Evolutionary conservation across 2,888 invertebrate species (phyloP), one percentile per base, ranked within the genome.

Genomic region (Drosophila merina): DNA sequence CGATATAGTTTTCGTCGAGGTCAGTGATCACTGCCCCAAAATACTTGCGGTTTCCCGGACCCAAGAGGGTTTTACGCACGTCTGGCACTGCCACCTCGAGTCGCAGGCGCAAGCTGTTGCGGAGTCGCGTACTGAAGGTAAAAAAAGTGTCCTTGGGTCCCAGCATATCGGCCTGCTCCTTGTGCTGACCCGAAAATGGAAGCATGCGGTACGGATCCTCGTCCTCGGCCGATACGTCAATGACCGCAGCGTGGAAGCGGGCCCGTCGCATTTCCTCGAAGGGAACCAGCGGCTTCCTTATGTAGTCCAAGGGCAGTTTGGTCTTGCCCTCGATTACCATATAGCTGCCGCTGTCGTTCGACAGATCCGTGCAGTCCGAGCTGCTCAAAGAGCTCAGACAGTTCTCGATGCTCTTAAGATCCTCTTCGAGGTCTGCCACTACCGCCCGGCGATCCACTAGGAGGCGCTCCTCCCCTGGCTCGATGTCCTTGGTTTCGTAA

Each of bases 321-420:
- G 86, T 90, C 33, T 88, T 86, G 0, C 88, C 89, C 36, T 89
- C 88, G 28, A 91, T 74, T 6, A 90, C 57, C 2, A 92, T 47
- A 33, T 79, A 92, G 51, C 92, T 92, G 9, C 92, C 92, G 51
- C 92, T 92, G 62, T 92, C 92, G 28, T 90, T 85, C 0, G 90
- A 88, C 0, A 91, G 84, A 74, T 91, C 91, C 1, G 92, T 92
- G 54, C 91, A 91, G 0, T 80, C 69, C 0, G 92, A 92, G 57
- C 91, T 91, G 40, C 89, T 89, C 1, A 91, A 67, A 2, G 91
- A 91, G 0, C 81, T 89, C 0, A 90, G 74, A 50, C 92, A 91
- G 5, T 88, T 86, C 60, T 90, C 88, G n/a, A 91, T 91, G 63
- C 91, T 91, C 44, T 82, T 81, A 0, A 91, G 68, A 45, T 91